phyloP scores from a whole-genome alignment of 2,888 invertebrate species.

The Trichopria drosophilae region DNA sequence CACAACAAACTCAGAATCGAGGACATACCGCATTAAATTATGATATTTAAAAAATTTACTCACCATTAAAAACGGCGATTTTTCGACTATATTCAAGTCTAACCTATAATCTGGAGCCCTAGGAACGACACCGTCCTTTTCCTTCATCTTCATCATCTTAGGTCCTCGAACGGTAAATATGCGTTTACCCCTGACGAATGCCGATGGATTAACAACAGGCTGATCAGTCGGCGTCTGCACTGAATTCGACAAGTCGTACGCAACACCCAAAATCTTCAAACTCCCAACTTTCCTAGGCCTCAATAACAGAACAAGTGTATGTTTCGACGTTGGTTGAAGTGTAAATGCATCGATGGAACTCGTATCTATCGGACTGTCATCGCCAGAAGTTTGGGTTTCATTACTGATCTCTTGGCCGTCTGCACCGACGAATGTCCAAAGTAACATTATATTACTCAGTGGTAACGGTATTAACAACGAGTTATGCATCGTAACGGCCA shows the following conservation, averaged over 20 bases:
- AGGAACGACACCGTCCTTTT: slow-evolving; percentile 59
- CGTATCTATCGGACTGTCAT: slow-evolving; percentile 62
- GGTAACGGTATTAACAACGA: slow-evolving; percentile 73
- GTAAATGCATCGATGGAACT: slow-evolving; percentile 63
- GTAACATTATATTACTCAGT: slow-evolving; percentile 70
- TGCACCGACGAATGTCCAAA: slow-evolving; percentile 70
- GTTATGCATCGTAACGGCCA: slow-evolving; percentile 76
- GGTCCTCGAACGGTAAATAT: slow-evolving; percentile 63
- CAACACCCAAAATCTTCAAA: slow-evolving; percentile 73
- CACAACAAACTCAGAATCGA: no score
- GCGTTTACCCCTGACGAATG: slow-evolving; percentile 66
- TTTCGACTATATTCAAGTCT: slow-evolving; percentile 74
- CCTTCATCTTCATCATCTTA: slow-evolving; percentile 62
- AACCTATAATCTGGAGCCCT: slow-evolving; percentile 71
- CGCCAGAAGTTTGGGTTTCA: slow-evolving; percentile 46
- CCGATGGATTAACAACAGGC: slow-evolving; percentile 44
- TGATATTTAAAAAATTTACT: slow-evolving; percentile 18
- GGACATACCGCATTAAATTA: slow-evolving; percentile 14
- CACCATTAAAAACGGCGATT: slow-evolving; percentile 82
- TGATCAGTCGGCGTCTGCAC: slow-evolving; percentile 31
- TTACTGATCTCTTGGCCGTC: slow-evolving; percentile 58
- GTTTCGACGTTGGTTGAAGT: slow-evolving; percentile 65
- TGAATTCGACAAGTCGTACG: slow-evolving; percentile 64
- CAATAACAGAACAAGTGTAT: slow-evolving; percentile 70
- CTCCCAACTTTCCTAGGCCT: slow-evolving; percentile 76